Percentiles rank a stretch among this genome's conserved stretches.
These are phyloP conservation scores for Hymenopus coronatus DNA, from an alignment of 2,888 invertebrate genomes.

Conservation along the genomic window DNA sequence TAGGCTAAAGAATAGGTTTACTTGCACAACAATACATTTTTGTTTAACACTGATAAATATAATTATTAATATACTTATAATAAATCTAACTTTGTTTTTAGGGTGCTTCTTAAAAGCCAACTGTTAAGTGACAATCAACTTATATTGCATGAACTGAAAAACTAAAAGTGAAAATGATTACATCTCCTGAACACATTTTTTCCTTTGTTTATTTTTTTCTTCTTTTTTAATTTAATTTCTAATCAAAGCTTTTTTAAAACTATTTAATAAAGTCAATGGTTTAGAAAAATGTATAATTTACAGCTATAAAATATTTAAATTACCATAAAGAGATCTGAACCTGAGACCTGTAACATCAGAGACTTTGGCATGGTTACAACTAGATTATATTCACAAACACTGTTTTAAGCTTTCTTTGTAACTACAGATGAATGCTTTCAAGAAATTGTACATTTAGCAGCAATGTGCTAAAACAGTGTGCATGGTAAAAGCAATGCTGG, in stretches of 20 bases:
- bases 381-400: neutral
- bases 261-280: neutral
- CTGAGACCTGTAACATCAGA: neutral
- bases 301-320: conserved; percentile 4
- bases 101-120: neutral
- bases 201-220: neutral
- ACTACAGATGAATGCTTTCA: neutral
- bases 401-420: neutral
- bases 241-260: neutral
- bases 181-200: neutral
- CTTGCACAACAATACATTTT: too few relatives aligned
- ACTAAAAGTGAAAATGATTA: neutral
- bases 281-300: neutral
- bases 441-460: neutral
- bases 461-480: neutral
- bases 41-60: too few relatives aligned
- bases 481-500: neutral
- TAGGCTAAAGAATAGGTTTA: too few relatives aligned
- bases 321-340: neutral
- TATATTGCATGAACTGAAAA: neutral
- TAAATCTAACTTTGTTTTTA: neutral
- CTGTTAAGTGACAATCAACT: neutral
- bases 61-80: too few relatives aligned
- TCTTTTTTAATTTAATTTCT: neutral
- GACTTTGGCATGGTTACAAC: neutral